Conservation (phyloP, 2,797 vertebrate species). For the Pipistrellus pipistrellus region DNA sequence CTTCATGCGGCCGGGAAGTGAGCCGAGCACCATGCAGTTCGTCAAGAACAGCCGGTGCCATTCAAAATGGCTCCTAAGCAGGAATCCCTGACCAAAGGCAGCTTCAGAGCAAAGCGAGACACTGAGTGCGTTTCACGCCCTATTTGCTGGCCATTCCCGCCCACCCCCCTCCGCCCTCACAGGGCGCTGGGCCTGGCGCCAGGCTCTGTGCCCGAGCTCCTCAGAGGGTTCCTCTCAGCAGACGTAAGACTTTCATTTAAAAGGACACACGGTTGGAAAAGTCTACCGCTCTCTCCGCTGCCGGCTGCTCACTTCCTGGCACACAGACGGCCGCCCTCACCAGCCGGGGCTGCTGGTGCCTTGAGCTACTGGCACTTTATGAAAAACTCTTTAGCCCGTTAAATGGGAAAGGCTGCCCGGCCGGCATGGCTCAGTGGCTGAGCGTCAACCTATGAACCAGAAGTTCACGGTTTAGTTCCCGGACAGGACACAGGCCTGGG, state of each 20-base stretch:
- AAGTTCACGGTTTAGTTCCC: too few species aligned
- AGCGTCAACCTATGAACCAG: too few species aligned
- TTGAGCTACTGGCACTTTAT: constrained; percentile 8
- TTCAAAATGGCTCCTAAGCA: constrained; percentile 35
- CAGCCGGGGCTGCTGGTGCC: constrained; percentile 9
- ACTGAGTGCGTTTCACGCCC: background rate
- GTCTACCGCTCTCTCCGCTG: background rate
- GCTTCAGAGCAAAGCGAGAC: background rate
- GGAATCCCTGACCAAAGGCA: constrained; percentile 54
- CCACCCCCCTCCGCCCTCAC: rapidly evolving
- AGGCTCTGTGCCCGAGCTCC: background rate
- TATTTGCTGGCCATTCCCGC: background rate
- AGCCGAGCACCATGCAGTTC: background rate
- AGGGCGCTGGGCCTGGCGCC: background rate
- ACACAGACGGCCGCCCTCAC: background rate
- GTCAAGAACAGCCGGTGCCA: background rate
- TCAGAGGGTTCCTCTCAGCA: background rate
- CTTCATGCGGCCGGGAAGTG: constrained; percentile 1
- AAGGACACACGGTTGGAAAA: constrained; percentile 52
- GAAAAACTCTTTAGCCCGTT: background rate
- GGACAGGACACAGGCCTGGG: too few species aligned
- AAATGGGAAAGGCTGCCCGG: background rate
- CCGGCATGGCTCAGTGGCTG: too few species aligned
- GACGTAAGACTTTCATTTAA: background rate
- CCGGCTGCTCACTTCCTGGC: background rate